phyloP scores from a whole-genome alignment of 1,140 invertebrate species.

The Aphidius ervi region DNA sequence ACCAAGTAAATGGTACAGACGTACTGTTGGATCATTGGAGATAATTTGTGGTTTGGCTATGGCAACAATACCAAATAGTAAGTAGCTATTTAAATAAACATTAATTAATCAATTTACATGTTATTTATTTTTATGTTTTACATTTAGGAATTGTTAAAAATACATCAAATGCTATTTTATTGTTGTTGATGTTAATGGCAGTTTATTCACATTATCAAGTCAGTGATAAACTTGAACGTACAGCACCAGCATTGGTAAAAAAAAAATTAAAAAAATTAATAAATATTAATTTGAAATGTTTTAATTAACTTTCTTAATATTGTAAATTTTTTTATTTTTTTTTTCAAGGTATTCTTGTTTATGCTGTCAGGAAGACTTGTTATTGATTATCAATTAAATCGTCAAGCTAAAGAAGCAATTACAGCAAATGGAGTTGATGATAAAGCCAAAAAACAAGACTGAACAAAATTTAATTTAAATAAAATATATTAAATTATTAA shows the following conservation, averaged over 20 bases:
- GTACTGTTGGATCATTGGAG: conserved; percentile 82
- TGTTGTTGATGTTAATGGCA: conserved; percentile 80
- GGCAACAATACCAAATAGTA: conserved; percentile 83
- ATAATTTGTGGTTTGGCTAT: conserved; percentile 85
- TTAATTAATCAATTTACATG: conserved; percentile 1
- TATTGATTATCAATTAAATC: conserved; percentile 63
- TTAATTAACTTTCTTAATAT: not conserved
- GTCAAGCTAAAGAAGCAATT: conserved; percentile 42
- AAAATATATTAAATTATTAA: not conserved
- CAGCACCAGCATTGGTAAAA: conserved; percentile 78
- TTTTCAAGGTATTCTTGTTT: conserved; percentile 80
- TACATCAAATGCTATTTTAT: conserved; percentile 75
- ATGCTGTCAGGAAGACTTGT: conserved; percentile 91
- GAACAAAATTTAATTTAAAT: conserved; percentile 29
- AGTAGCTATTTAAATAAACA: conserved; percentile 47
- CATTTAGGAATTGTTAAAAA: conserved; percentile 83
- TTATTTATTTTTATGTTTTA: conserved; percentile 10
- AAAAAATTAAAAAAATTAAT: conserved; percentile 8
- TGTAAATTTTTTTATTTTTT: not conserved
- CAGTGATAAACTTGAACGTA: conserved; percentile 88
- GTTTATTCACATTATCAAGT: conserved; percentile 91
- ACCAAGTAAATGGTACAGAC: conserved; percentile 88
- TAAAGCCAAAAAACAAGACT: conserved; percentile 52
- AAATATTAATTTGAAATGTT: conserved; percentile 8
- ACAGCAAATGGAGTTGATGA: conserved; percentile 49